phyloP scores from a whole-genome alignment of 2,113 vertebrate species.

The Leucopsar rothschildi region DNA sequence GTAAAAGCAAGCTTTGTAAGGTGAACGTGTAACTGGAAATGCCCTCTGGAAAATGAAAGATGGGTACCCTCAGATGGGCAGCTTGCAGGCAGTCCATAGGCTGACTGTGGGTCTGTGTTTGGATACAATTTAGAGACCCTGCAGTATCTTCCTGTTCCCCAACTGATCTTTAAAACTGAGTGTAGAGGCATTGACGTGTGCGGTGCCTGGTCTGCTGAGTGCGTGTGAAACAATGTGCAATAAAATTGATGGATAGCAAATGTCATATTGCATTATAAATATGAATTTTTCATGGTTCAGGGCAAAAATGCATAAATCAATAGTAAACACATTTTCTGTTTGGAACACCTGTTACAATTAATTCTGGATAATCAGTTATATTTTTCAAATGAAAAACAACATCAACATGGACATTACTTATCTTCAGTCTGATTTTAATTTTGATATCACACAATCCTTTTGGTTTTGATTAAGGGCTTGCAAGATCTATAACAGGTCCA shows the following conservation, averaged over 20 bases:
- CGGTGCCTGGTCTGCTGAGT: neutral
- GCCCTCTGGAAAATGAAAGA: neutral
- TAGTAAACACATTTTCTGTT: slow-evolving; percentile 4
- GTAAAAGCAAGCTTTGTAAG: neutral
- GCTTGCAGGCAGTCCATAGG: neutral
- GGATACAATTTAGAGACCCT: neutral
- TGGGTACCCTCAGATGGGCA: neutral
- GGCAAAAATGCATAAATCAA: slow-evolving; percentile 17
- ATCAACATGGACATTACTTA: neutral
- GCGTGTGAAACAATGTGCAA: neutral
- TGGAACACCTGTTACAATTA: slow-evolving; percentile 25
- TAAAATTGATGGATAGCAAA: slow-evolving; percentile 27
- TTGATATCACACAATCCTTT: neutral
- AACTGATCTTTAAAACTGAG: neutral
- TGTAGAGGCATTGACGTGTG: neutral
- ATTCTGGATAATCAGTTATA: neutral
- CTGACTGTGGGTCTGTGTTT: neutral
- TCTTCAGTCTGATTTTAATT: neutral
- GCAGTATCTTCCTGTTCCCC: neutral
- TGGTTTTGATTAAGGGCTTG: neutral
- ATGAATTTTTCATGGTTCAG: slow-evolving; percentile 7
- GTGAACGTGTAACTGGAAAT: neutral
- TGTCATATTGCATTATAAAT: slow-evolving; percentile 29
- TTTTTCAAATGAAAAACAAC: neutral
- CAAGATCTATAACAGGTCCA: neutral